Evolutionary conservation across 2,113 vertebrate genomes (phyloP).

Genomic region (Deroptyus accipitrinus): DNA sequence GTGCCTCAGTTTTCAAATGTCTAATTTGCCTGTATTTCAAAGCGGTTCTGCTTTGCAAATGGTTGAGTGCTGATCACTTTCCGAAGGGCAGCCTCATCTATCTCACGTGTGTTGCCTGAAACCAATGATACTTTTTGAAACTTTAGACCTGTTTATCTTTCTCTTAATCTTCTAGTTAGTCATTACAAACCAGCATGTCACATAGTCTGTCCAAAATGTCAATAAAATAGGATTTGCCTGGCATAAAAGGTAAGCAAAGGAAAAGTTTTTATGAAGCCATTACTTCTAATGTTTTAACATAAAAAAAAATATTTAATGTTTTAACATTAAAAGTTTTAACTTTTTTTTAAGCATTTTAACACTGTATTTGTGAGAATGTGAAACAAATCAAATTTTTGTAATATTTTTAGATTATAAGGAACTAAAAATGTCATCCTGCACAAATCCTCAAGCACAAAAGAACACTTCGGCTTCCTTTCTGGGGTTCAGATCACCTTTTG

Average conservation of each 20-base stretch:
- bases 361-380: background rate
- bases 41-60: background rate
- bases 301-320: no score
- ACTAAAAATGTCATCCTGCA: conserved; percentile 61
- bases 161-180: background rate
- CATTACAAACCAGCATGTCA: background rate
- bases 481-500: conserved; percentile 74
- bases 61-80: background rate
- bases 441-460: conserved; percentile 56
- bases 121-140: background rate
- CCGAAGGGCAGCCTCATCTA: background rate
- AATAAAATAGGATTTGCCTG: conserved; percentile 13
- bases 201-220: background rate
- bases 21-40: background rate
- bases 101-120: background rate
- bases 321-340: no score
- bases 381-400: background rate
- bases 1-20: background rate
- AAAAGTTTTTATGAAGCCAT: background rate
- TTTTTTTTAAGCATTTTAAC: background rate
- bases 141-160: background rate
- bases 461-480: conserved; percentile 51
- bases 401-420: conserved; percentile 64
- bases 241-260: conserved; percentile 1
- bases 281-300: background rate